Conservation (phyloP, 2,888 invertebrate genomes). For the Lasioglossum lativentre region DNA sequence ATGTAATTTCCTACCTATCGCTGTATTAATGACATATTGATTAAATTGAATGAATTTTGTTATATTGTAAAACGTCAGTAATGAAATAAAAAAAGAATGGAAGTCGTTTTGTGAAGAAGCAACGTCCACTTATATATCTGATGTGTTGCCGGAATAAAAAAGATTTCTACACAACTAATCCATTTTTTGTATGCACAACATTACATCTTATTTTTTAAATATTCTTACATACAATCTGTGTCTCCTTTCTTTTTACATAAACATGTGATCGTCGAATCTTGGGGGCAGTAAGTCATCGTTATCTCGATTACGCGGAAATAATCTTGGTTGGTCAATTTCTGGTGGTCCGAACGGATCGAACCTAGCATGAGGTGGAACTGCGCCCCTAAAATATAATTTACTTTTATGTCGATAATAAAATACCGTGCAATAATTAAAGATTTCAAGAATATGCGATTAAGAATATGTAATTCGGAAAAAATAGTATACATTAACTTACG, state of each 20-base stretch:
- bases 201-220: not conserved
- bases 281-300: conserved; percentile 92
- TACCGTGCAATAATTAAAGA: not conserved
- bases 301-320: conserved; percentile 85
- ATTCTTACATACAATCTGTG: not conserved
- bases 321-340: conserved; percentile 81
- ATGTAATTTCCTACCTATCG: conserved; percentile 71
- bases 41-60: conserved; percentile 73
- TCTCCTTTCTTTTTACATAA: conserved; percentile 85
- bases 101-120: conserved; percentile 75
- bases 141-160: conserved; percentile 43
- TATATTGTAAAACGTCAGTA: conserved; percentile 76
- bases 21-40: conserved; percentile 71
- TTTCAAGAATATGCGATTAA: not conserved
- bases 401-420: not conserved
- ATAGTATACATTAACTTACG: conserved; percentile 80
- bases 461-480: not conserved
- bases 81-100: conserved; percentile 75
- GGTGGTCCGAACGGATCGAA: conserved; percentile 94
- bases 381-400: conserved; percentile 85
- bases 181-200: not conserved
- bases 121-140: conserved; percentile 45
- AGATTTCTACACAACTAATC: conserved; percentile 24
- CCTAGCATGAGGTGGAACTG: conserved; percentile 91
- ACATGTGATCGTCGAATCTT: conserved; percentile 90